These are phyloP conservation scores for Porites rus DNA, from an alignment of 92 coral and sea anemone genomes.

Conservation along the genomic window DNA sequence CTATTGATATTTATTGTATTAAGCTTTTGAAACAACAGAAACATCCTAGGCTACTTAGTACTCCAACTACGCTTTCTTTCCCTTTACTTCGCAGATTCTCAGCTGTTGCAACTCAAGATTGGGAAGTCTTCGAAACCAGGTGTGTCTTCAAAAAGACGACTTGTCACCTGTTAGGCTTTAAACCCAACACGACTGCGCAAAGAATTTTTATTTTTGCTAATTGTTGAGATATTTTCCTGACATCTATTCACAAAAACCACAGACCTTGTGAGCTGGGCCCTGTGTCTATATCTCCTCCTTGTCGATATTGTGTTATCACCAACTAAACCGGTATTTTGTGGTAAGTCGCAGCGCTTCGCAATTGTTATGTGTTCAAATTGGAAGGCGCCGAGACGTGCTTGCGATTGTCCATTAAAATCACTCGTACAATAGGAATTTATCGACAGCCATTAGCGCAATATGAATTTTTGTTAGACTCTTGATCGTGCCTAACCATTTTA, in stretches of 20 bases:
- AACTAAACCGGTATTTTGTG: neutral
- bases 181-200: neutral
- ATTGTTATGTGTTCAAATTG: neutral
- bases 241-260: neutral
- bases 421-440: neutral
- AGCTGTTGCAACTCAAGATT: slow-evolving; percentile 95
- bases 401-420: neutral
- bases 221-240: neutral
- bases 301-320: neutral
- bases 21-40: too few species aligned
- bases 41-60: too few species aligned
- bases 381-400: neutral
- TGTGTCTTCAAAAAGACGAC: slow-evolving; percentile 25
- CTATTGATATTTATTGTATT: too few species aligned
- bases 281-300: neutral
- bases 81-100: slow-evolving; percentile 64
- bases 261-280: neutral
- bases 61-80: too few species aligned
- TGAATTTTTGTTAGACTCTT: neutral
- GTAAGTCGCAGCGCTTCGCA: neutral
- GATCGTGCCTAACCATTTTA: neutral
- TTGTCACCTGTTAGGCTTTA: slow-evolving; percentile 10
- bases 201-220: neutral
- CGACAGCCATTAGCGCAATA: neutral
- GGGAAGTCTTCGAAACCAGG: slow-evolving; percentile 94